These are phyloP conservation scores for Maniola hyperantus DNA, from an alignment of 2,888 invertebrate genomes.

Conservation along the genomic window DNA sequence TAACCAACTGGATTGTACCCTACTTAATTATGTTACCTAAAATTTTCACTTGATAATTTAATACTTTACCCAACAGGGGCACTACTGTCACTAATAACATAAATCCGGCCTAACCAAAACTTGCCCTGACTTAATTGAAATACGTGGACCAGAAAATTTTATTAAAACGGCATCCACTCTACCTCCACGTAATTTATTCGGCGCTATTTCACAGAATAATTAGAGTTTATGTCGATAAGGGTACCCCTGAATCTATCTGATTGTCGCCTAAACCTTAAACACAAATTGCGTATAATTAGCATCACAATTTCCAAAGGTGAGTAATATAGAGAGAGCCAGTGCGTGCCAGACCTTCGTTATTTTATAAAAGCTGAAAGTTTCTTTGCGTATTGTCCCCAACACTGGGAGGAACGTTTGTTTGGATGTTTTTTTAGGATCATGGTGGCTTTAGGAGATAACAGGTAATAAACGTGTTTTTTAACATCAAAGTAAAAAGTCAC, in stretches of 20 bases:
- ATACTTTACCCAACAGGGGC: background rate
- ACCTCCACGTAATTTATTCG: background rate
- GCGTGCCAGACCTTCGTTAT: too few relatives aligned
- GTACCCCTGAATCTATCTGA: background rate
- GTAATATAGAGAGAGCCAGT: too few relatives aligned
- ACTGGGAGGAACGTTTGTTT: too few relatives aligned
- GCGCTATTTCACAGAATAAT: background rate
- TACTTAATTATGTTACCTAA: too few relatives aligned
- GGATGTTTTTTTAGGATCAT: too few relatives aligned
- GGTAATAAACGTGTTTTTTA: too few relatives aligned
- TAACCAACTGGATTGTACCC: too few relatives aligned
- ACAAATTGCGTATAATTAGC: background rate
- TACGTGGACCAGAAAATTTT: conserved; percentile 2
- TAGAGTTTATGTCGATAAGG: background rate
- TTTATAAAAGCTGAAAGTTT: too few relatives aligned
- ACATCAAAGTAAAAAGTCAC: too few relatives aligned
- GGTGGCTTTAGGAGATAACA: too few relatives aligned
- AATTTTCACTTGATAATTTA: background rate
- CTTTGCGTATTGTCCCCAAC: too few relatives aligned
- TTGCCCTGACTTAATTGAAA: conserved; percentile 15
- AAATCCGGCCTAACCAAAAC: conserved; percentile 5
- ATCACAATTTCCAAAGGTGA: too few relatives aligned
- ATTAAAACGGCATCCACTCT: conserved; percentile 11
- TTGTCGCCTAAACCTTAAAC: background rate
- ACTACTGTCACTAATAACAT: conserved; percentile 1